These are phyloP conservation scores for Tautogolabrus adspersus DNA, from an alignment of 2,113 vertebrate species.

Conservation along the genomic window DNA sequence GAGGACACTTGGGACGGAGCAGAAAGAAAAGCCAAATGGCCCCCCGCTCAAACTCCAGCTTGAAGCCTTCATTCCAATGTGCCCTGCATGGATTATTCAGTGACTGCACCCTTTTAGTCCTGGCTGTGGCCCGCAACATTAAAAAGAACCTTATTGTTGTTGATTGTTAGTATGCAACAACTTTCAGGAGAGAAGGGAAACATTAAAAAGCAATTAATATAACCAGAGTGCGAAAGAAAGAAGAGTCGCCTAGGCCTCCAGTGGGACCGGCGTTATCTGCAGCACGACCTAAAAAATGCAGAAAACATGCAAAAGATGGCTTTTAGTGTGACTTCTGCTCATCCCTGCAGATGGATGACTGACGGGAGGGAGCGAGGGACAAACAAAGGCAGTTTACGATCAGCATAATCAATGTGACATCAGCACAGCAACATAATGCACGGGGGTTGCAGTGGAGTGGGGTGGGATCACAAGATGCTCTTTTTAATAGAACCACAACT, in stretches of 20 bases:
- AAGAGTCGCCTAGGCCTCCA: constrained; percentile 55
- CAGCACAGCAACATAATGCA: constrained; percentile 75
- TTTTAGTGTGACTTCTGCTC: constrained; percentile 81
- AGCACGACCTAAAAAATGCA: constrained; percentile 63
- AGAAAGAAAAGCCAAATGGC: constrained; percentile 76
- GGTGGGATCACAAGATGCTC: constrained; percentile 46
- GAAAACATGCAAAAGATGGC: constrained; percentile 80
- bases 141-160: constrained; percentile 75
- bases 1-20: constrained; percentile 73
- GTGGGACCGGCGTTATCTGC: constrained; percentile 66
- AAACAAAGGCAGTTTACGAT: constrained; percentile 83
- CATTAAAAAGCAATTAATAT: constrained; percentile 88
- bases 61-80: constrained; percentile 68
- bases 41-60: constrained; percentile 66
- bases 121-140: constrained; percentile 58
- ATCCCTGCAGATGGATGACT: constrained; percentile 78
- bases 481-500: constrained; percentile 68
- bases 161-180: constrained; percentile 78
- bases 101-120: constrained; percentile 75
- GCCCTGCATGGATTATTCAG: constrained; percentile 81
- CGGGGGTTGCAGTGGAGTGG: constrained; percentile 46
- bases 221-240: constrained; percentile 58
- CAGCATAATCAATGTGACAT: constrained; percentile 90
- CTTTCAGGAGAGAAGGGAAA: constrained; percentile 76
- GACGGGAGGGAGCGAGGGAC: constrained; percentile 73